These are phyloP conservation scores for Perizoma flavofasciatum DNA, from an alignment of 2,888 invertebrate genomes.

Conservation along the genomic window DNA sequence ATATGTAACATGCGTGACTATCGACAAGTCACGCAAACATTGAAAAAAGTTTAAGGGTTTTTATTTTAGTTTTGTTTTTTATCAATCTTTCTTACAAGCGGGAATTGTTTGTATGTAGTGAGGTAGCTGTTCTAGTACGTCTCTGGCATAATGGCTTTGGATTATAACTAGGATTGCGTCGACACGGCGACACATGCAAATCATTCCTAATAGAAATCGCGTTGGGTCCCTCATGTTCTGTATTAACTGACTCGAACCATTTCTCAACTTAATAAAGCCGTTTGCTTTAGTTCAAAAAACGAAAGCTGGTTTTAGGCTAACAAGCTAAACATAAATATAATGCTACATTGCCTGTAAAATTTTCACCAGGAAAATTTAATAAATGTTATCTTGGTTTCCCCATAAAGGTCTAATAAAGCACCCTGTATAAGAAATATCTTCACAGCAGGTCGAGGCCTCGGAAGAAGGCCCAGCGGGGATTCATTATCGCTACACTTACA, in stretches of 20 bases:
- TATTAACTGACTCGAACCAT: constrained; percentile 20
- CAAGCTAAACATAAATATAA: neutral
- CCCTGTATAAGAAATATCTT: constrained; percentile 18
- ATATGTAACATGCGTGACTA: too few species aligned
- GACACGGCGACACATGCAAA: constrained; percentile 45
- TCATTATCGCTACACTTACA: constrained; percentile 24
- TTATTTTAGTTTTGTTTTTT: too few species aligned
- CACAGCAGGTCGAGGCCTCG: constrained; percentile 27
- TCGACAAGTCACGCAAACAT: too few species aligned
- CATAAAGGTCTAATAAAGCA: constrained; percentile 21
- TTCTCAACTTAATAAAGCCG: constrained; percentile 1
- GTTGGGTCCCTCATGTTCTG: constrained; percentile 28
- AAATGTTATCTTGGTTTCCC: constrained; percentile 19
- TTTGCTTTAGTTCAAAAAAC: neutral
- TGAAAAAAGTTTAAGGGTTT: too few species aligned
- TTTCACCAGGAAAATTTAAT: constrained; percentile 26
- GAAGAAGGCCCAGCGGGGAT: constrained; percentile 29
- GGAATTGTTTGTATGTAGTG: too few species aligned
- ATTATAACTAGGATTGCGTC: constrained; percentile 21
- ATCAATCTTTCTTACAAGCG: too few species aligned
- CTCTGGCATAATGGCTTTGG: constrained; percentile 8
- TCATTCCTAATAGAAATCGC: constrained; percentile 48
- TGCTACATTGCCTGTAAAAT: constrained; percentile 25
- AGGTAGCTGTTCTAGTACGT: neutral
- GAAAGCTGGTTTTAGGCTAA: too few species aligned